Base-by-base conservation (phyloP, 1,140 invertebrate species). In the Cyphomyrmex costatus region DNA sequence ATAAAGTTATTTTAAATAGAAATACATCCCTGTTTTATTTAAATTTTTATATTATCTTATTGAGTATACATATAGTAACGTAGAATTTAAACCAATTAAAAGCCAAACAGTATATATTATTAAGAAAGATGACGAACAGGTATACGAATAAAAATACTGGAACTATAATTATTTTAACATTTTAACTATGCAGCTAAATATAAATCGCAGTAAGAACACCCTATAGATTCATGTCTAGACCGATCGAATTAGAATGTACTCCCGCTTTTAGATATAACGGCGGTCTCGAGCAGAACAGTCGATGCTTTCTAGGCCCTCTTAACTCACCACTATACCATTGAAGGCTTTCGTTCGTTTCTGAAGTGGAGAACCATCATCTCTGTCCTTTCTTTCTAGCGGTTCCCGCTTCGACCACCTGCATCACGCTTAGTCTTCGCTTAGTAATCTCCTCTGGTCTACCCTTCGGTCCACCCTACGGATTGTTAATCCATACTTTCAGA, bases 401-500 rank as follows among this genome's bases (percentile, higher is more conserved):
- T 66, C 14, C 73, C 84, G 76, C 66, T 60, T 63, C 66, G 46
- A 21, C 86, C 86, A 78, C 84, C 84, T 88, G 60, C 61, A 71
- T 27, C 36, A 56, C 73, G 77, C 49, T 85, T 68, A 27, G 56
- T 33, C 68, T 77, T 53, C 33, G 66, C 78, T 82, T 73, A 73
- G 73, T 53, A 46, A 51, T 49, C 56, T 58, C 27, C 30, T 74
- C 30, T 21, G 30, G 70, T 74, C 49, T 86, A 66, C 74, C 79
- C 73, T 73, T 33, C 76, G 42, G 33, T 46, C 58, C 85, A 85
- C 66, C 85, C 87, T 74, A 71, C 85, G 74, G 60, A 36, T 70
- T 53, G 79, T 71, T 91, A 91, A 91, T 91, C 90, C 89, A 30
- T 78, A 74, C 89, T 89, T 87, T 91, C 85, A 86, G 70, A 87